Percentiles rank a stretch among this genome's conserved stretches.
Evolutionary conservation across 1,140 invertebrate genomes (phyloP).

Genomic region (Thaumatotibia leucotreta): DNA sequence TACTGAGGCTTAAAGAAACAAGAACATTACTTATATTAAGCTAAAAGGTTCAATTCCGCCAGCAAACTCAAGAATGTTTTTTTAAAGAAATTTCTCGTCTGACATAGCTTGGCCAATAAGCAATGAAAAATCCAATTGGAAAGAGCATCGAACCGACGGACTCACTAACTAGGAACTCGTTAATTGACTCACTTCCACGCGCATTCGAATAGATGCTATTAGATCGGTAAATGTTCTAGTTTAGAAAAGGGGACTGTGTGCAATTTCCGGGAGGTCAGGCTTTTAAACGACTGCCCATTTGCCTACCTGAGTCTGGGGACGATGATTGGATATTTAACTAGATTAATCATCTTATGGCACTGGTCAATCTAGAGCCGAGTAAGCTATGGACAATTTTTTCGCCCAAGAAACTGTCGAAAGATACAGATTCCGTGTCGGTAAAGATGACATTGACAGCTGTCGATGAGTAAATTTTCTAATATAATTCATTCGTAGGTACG

Average conservation of each 20-base stretch:
- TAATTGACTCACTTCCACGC: background rate
- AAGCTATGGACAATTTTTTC: too few relatives aligned
- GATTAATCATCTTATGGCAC: too few relatives aligned
- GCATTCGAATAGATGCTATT: background rate
- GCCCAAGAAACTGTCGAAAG: too few relatives aligned
- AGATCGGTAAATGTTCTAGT: background rate
- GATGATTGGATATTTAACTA: background rate
- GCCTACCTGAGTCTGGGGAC: background rate
- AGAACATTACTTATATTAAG: too few relatives aligned
- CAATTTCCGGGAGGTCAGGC: constrained; percentile 2
- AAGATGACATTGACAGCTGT: too few relatives aligned
- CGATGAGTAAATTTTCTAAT: too few relatives aligned
- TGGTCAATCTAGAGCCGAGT: too few relatives aligned
- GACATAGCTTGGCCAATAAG: background rate
- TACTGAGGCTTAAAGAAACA: too few relatives aligned
- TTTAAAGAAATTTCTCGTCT: background rate
- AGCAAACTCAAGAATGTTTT: background rate
- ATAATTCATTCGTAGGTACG: too few relatives aligned
- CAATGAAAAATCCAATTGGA: constrained; percentile 2
- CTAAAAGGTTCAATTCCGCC: too few relatives aligned
- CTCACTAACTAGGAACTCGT: background rate
- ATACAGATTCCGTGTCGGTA: too few relatives aligned
- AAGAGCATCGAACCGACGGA: background rate
- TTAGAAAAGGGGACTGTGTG: background rate
- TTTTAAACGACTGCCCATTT: background rate